phyloP scores from a whole-genome alignment of 2,797 vertebrate species.

The Aphelocoma californica region DNA sequence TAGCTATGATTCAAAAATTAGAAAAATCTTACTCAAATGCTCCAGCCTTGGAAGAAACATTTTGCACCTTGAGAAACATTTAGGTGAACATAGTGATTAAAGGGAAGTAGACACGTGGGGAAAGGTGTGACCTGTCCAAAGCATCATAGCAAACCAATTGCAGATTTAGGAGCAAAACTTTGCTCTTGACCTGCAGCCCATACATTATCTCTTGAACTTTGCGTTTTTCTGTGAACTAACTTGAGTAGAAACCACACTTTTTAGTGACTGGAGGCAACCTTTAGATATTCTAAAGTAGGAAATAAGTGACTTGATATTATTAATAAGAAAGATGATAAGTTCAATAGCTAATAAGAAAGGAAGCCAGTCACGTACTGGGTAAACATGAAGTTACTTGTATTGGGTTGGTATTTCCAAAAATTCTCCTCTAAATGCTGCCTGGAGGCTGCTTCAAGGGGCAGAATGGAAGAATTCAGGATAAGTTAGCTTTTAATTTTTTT shows the following conservation, averaged over 20 bases:
- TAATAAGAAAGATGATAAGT: neutral
- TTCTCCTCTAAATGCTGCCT: neutral
- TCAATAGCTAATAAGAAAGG: neutral
- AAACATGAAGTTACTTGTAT: neutral
- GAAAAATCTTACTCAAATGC: neutral
- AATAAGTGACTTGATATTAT: neutral
- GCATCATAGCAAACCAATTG: neutral
- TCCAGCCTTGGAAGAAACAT: neutral
- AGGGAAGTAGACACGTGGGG: neutral
- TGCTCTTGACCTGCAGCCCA: neutral
- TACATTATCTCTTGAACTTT: neutral
- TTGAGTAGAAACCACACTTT: neutral
- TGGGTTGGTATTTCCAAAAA: neutral
- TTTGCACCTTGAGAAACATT: neutral
- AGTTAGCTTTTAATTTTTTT: neutral
- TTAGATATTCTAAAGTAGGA: neutral
- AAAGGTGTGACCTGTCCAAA: neutral
- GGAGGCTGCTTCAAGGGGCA: neutral
- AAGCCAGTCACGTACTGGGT: neutral
- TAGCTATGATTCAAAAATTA: neutral
- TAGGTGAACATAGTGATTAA: neutral
- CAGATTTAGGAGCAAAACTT: neutral
- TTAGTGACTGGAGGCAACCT: neutral
- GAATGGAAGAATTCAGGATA: neutral
- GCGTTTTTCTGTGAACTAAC: neutral